Percentiles rank a stretch among this genome's conserved stretches.
Conservation (phyloP, 2,113 vertebrate genomes). For the Numenius arquata region DNA sequence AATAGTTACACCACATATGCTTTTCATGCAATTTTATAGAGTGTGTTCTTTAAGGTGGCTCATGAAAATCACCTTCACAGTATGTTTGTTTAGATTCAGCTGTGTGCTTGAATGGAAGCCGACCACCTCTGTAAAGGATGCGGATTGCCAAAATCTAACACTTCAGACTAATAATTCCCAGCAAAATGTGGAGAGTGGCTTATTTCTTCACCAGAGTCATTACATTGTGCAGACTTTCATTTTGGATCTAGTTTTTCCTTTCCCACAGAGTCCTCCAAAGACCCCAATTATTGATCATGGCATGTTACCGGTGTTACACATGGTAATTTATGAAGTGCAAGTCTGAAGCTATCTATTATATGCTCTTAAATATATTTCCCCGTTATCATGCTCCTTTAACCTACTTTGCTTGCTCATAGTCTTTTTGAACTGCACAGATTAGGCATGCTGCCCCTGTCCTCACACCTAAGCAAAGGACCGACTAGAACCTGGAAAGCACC, state of each 20-base stretch:
- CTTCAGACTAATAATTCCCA: not conserved
- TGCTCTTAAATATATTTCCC: not conserved
- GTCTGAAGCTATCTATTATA: not conserved
- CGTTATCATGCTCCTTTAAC: not conserved
- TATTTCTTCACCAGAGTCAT: not conserved
- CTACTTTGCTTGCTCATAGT: not conserved
- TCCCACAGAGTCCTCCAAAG: not conserved
- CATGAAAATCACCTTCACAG: constrained; percentile 40
- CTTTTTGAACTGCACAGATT: not conserved
- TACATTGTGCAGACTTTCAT: not conserved
- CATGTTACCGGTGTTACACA: not conserved
- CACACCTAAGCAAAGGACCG: not conserved
- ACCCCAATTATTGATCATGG: not conserved
- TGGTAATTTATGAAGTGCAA: not conserved
- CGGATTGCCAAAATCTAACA: not conserved
- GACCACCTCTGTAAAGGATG: not conserved
- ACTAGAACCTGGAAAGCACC: not conserved
- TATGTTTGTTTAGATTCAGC: constrained; percentile 14
- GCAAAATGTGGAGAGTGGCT: not conserved
- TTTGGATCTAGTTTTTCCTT: not conserved
- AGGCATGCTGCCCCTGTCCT: not conserved
- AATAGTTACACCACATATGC: not conserved
- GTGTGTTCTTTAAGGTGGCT: not conserved
- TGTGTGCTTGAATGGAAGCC: not conserved
- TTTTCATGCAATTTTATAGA: constrained; percentile 10